Conservation (phyloP, 2,888 invertebrate genomes). For the Agonopterix arenella region DNA sequence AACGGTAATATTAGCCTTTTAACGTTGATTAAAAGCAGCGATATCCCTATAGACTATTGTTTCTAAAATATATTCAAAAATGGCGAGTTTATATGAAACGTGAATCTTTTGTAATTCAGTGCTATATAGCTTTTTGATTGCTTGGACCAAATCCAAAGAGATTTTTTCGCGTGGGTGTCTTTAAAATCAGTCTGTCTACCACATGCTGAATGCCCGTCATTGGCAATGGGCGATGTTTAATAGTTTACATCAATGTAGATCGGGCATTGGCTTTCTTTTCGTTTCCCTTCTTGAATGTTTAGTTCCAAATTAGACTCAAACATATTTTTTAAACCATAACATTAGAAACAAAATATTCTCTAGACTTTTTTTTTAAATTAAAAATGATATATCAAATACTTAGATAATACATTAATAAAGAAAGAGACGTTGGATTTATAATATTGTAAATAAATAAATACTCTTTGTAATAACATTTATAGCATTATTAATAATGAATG, state of each 20-base stretch:
- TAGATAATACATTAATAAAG: too few species aligned
- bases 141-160: constrained; percentile 10
- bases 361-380: too few species aligned
- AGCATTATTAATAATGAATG: too few species aligned
- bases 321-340: not conserved
- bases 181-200: constrained; percentile 4
- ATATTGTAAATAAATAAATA: too few species aligned
- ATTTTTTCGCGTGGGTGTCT: constrained; percentile 8
- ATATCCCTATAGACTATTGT: too few species aligned
- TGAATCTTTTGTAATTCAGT: constrained; percentile 4
- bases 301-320: not conserved
- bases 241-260: not conserved
- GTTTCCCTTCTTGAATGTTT: not conserved
- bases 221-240: not conserved
- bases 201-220: constrained; percentile 4
- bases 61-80: too few species aligned
- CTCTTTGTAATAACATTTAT: too few species aligned
- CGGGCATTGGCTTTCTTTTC: constrained; percentile 1
- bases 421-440: too few species aligned
- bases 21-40: too few species aligned
- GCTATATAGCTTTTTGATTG: constrained; percentile 10
- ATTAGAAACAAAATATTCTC: not conserved
- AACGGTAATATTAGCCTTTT: too few species aligned
- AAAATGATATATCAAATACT: too few species aligned
- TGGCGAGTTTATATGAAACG: not conserved